Evolutionary conservation across 1,140 invertebrate species (phyloP), one percentile per base, ranked within the genome.

Genomic region (Zophobas morio): DNA sequence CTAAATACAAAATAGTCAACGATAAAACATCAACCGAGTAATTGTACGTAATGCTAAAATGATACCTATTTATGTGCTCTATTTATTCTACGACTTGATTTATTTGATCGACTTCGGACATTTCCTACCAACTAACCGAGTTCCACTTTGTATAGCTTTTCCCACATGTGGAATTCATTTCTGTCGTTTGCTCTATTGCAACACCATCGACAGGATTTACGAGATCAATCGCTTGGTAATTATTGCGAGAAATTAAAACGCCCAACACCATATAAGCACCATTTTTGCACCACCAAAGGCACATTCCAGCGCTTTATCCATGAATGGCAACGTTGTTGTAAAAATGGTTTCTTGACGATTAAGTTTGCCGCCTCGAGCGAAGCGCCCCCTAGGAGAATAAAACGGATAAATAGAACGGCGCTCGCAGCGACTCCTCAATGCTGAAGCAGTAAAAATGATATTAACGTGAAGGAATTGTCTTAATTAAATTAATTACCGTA

Each of bases 401-500:
- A 2, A 53, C 20, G 20, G 2, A 6, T 53, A 6, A 53, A 53
- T 8, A 8, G 2, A 35, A 57, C 20, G 49, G 49, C 49, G 49
- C 49, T 51, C 49, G 20, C 49, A 20, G n/a, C 2, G 49, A 6
- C 4, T 5, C n/a, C 6, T 4, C 42, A 3, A 46, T 46, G 42
- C 42, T 4, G 42, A 63, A 37, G 4, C 35, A n/a, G 33, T 36
- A 66, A 66, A 66, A 66, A 66, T 66, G 6, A 47, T 39, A 66
- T 40, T 39, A 20, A 66, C 32, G 37, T 20, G 57, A 63, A 66
- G 39, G 60, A 66, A 66, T 66, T 66, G 60, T 66, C 60, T 66
- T 66, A 66, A 66, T 66, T 66, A 66, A 66, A 66, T 66, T 66
- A 66, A 66, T 66, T 66, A 66, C 1, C 5, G 39, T 66, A 66